Percentiles rank a stretch among this genome's conserved stretches.
phyloP scores from a whole-genome alignment of 2,888 invertebrate species.

The Amblyteles armatorius region DNA sequence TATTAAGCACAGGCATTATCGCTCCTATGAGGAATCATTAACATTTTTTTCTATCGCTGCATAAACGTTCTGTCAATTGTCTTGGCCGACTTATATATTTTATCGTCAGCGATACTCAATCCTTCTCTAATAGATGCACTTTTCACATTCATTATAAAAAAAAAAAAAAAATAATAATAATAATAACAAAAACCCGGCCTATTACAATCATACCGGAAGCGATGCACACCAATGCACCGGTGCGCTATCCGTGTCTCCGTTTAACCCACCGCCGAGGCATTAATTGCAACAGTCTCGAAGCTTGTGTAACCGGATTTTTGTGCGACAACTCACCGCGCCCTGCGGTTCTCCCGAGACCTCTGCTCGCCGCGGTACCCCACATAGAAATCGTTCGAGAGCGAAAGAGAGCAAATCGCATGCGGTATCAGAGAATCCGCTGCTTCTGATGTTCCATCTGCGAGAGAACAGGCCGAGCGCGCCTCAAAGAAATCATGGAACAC shows the following conservation, averaged over 20 bases:
- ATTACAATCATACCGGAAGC: slow-evolving; percentile 32
- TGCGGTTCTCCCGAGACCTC: slow-evolving; percentile 50
- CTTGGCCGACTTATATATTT: neutral
- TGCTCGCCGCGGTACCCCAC: slow-evolving; percentile 17
- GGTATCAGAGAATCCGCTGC: slow-evolving; percentile 47
- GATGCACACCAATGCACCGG: slow-evolving; percentile 34
- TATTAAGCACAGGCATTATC: slow-evolving; percentile 47
- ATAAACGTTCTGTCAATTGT: slow-evolving; percentile 24
- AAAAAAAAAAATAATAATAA: neutral
- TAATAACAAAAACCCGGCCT: neutral
- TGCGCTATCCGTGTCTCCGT: slow-evolving; percentile 23
- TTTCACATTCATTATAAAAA: neutral
- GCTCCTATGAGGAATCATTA: slow-evolving; percentile 9
- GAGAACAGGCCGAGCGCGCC: slow-evolving; percentile 35
- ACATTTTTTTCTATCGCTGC: slow-evolving; percentile 27
- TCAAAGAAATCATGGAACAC: slow-evolving; percentile 64
- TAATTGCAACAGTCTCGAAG: slow-evolving; percentile 44
- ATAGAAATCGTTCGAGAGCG: slow-evolving; percentile 13
- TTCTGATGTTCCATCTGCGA: slow-evolving; percentile 36
- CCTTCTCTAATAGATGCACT: neutral
- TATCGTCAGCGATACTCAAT: neutral
- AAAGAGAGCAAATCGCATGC: slow-evolving; percentile 12
- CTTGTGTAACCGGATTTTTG: slow-evolving; percentile 51
- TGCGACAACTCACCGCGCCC: slow-evolving; percentile 42
- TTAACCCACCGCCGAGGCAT: slow-evolving; percentile 39